Conservation (phyloP, 2,888 invertebrate genomes). For the Bhutanitis thaidina region DNA sequence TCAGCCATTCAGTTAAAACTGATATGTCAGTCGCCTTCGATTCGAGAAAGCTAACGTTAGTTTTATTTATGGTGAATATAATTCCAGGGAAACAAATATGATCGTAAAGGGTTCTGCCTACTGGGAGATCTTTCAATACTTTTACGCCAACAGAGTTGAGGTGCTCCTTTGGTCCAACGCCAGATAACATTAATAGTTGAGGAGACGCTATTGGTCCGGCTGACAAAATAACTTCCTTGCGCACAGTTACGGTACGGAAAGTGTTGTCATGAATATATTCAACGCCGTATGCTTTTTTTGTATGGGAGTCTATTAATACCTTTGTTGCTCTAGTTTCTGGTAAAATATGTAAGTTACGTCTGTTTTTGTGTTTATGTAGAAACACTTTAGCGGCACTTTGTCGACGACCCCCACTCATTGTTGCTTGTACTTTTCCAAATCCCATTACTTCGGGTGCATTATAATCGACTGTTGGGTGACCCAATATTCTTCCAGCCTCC, state of each 20-base stretch:
- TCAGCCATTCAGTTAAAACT: conserved; percentile 47
- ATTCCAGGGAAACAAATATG: conserved; percentile 78
- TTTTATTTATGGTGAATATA: conserved; percentile 58
- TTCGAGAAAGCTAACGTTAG: conserved; percentile 55
- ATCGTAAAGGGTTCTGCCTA: conserved; percentile 83
- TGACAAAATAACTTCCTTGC: conserved; percentile 90
- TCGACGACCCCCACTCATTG: conserved; percentile 78
- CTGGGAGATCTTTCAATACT: conserved; percentile 82
- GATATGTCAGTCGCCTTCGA: conserved; percentile 31
- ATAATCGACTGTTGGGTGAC: conserved; percentile 84
- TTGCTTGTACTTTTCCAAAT: conserved; percentile 83
- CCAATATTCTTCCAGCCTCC: conserved; percentile 82
- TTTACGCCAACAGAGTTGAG: conserved; percentile 77
- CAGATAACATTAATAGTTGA: conserved; percentile 93
- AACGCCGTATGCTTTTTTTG: conserved; percentile 84
- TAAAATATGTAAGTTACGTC: conserved; percentile 84
- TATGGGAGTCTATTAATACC: conserved; percentile 81
- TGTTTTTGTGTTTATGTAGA: conserved; percentile 77
- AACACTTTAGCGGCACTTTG: conserved; percentile 84
- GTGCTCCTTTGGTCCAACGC: conserved; percentile 80
- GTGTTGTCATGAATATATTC: conserved; percentile 79
- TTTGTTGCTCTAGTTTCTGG: conserved; percentile 82
- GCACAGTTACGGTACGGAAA: conserved; percentile 75
- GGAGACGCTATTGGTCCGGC: conserved; percentile 94
- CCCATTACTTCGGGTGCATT: conserved; percentile 82